These are phyloP conservation scores for Drosophila athabasca DNA, from an alignment of 1,140 invertebrate genomes.

Conservation along the genomic window DNA sequence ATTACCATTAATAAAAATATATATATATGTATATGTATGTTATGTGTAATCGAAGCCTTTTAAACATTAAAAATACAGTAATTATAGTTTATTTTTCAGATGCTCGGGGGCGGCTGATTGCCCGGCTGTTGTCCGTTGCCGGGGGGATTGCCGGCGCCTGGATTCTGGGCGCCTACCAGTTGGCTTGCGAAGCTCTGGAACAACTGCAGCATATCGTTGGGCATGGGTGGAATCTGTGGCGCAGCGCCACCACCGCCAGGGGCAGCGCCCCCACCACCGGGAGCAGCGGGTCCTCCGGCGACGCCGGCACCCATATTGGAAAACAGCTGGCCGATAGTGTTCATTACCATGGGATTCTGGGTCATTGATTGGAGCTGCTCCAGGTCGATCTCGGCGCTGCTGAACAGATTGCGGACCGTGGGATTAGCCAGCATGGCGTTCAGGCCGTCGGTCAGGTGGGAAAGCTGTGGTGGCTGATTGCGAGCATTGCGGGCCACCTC, in stretches of 20 bases:
- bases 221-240: conserved; percentile 48
- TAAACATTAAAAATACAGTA: conserved; percentile 58
- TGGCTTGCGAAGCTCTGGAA: conserved; percentile 71
- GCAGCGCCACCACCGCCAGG: conserved; percentile 25
- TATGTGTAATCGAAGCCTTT: conserved; percentile 58
- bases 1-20: conserved; percentile 73
- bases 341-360: conserved; percentile 76
- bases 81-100: conserved; percentile 45
- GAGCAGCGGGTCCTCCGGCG: neutral
- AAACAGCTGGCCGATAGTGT: conserved; percentile 64
- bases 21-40: conserved; percentile 54
- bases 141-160: conserved; percentile 15
- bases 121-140: conserved; percentile 53
- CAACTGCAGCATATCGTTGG: conserved; percentile 72
- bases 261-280: conserved; percentile 12
- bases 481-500: conserved; percentile 89
- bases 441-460: conserved; percentile 63
- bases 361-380: conserved; percentile 70
- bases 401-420: conserved; percentile 70
- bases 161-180: conserved; percentile 51
- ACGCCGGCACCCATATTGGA: conserved; percentile 44
- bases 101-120: conserved; percentile 63
- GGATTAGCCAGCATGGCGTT: conserved; percentile 73
- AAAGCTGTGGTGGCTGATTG: conserved; percentile 76
- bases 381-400: conserved; percentile 71